Evolutionary conservation across 2,113 vertebrate species (phyloP).

Genomic region (Atlantisia rogersi): DNA sequence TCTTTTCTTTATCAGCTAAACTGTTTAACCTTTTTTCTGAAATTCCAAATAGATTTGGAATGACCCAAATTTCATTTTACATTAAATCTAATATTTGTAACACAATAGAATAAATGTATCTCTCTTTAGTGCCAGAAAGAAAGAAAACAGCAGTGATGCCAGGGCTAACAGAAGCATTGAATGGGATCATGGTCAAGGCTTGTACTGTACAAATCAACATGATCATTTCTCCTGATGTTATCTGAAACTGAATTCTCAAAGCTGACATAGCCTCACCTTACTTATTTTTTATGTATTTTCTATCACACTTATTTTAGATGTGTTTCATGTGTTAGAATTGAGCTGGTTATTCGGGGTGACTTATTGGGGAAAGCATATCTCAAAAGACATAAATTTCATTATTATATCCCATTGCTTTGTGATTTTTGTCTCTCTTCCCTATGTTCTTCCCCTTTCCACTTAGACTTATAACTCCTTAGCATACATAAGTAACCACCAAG

Average conservation of each 20-base stretch:
- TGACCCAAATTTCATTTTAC: neutral
- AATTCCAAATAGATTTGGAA: neutral
- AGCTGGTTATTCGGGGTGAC: rapidly evolving
- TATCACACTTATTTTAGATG: neutral
- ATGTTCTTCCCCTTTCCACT: neutral
- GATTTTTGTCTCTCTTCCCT: neutral
- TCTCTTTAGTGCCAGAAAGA: neutral
- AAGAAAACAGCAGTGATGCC: neutral
- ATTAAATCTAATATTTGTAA: neutral
- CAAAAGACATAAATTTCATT: neutral
- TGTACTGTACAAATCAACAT: neutral
- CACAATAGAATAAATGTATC: neutral
- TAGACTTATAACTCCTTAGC: neutral
- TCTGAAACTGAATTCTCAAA: neutral
- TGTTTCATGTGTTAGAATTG: neutral
- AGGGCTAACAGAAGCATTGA: neutral
- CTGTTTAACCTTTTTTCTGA: neutral
- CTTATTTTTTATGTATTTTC: neutral
- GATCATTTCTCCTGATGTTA: neutral
- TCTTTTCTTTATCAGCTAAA: neutral
- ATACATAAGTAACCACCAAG: neutral
- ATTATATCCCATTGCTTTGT: neutral
- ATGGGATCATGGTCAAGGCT: neutral
- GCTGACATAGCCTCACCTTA: neutral
- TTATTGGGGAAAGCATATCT: neutral